phyloP scores from a whole-genome alignment of 1,140 invertebrate genomes.

The Scaptodrosophila lebanonensis region DNA sequence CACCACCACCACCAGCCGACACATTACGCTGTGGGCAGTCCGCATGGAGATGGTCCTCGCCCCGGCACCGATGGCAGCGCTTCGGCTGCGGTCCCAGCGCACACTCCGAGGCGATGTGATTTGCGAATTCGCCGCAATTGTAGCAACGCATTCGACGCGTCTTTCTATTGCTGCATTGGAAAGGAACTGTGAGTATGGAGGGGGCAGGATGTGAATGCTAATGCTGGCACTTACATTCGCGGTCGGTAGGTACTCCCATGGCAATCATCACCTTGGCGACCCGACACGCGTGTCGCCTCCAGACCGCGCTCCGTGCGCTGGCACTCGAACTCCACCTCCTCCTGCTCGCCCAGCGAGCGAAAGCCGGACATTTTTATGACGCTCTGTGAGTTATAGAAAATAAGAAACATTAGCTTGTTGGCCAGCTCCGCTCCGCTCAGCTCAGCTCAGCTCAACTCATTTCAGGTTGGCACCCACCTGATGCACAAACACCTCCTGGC shows the following conservation, averaged over 20 bases:
- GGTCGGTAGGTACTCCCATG: conserved; percentile 86
- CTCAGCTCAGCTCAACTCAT: too few relatives aligned
- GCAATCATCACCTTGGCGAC: conserved; percentile 85
- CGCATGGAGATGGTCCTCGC: conserved; percentile 89
- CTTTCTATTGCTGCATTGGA: conserved; percentile 78
- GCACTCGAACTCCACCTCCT: conserved; percentile 91
- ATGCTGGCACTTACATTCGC: conserved; percentile 66
- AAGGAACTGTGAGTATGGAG: conserved; percentile 76
- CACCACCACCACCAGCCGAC: too few relatives aligned
- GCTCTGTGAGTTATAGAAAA: conserved; percentile 81
- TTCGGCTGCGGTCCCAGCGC: conserved; percentile 90
- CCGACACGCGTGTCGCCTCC: conserved; percentile 90
- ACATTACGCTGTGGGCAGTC: conserved; percentile 83
- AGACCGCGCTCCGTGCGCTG: conserved; percentile 89
- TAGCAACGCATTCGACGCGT: conserved; percentile 94
- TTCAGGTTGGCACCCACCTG: conserved; percentile 82
- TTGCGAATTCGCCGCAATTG: conserved; percentile 93
- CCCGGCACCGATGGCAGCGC: conserved; percentile 91
- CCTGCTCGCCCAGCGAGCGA: conserved; percentile 90
- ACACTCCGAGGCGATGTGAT: conserved; percentile 93
- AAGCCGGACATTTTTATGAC: conserved; percentile 93
- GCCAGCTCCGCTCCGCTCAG: too few relatives aligned
- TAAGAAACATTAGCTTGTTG: too few relatives aligned
- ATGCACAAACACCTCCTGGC: conserved; percentile 94
- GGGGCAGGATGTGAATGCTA: background rate